Conservation (phyloP, 1,140 invertebrate genomes). For the Tetramorium alpestre region DNA sequence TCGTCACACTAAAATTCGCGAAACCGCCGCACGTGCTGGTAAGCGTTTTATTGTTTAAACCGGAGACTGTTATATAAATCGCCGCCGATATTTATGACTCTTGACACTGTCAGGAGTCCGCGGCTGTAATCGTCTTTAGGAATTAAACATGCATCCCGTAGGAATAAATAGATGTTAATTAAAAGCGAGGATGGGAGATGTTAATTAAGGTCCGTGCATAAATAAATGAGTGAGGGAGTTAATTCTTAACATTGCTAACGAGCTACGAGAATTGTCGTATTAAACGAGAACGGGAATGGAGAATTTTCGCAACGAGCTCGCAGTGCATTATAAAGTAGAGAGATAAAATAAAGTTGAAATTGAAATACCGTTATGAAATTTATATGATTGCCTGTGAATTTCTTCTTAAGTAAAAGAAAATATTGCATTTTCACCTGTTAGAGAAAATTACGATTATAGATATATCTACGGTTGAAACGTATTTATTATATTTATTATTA, state of each 20-base stretch:
- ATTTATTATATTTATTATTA: not conserved
- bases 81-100: constrained; percentile 32
- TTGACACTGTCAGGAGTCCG: constrained; percentile 1
- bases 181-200: constrained; percentile 55
- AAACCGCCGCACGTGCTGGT: not conserved
- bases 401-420: not conserved
- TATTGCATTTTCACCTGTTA: not conserved
- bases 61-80: constrained; percentile 44
- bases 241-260: constrained; percentile 62
- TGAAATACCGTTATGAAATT: constrained; percentile 41
- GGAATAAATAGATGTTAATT: constrained; percentile 59
- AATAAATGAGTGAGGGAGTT: constrained; percentile 58
- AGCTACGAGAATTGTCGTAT: constrained; percentile 61
- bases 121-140: constrained; percentile 54
- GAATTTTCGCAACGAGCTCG: constrained; percentile 44
- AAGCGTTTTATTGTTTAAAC: constrained; percentile 57
- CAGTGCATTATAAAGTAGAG: constrained; percentile 16
- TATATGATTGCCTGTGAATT: constrained; percentile 34
- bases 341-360: constrained; percentile 27
- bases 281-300: constrained; percentile 40
- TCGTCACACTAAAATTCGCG: constrained; percentile 27
- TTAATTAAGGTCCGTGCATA: constrained; percentile 56
- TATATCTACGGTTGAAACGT: not conserved
- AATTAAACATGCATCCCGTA: constrained; percentile 55
- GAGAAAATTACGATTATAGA: not conserved